A percentile compares a stretch with the other conserved stretches of the same genome.
Conservation (phyloP, 2,797 vertebrate species). For the Hydrolagus colliei region DNA sequence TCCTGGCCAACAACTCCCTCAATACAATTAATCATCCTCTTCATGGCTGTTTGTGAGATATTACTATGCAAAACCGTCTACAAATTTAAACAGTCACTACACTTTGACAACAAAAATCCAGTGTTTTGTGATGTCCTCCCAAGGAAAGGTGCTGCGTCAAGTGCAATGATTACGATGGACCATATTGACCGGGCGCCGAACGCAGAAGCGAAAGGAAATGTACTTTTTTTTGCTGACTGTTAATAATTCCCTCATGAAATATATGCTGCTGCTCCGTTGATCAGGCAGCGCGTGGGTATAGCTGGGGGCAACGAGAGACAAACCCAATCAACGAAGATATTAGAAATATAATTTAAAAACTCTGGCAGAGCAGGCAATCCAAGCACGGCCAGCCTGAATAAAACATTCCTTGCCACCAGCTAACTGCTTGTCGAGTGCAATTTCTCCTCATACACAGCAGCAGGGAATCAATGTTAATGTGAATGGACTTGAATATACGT, state of each 20-base stretch:
- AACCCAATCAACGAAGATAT: constrained; percentile 15
- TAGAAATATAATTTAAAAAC: constrained; percentile 21
- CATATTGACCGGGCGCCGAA: background rate
- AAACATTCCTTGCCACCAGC: constrained; percentile 14
- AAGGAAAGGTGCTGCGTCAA: no score
- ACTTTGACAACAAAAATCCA: no score
- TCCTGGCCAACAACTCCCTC: no score
- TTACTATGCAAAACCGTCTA: no score
- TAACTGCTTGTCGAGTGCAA: background rate
- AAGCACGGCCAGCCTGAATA: background rate
- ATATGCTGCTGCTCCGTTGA: background rate
- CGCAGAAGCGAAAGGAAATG: background rate
- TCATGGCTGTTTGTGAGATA: no score
- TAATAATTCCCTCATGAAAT: constrained; percentile 1
- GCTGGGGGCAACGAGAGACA: background rate
- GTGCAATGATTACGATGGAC: no score
- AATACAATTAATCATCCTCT: no score
- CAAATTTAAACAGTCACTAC: no score
- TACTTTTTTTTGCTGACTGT: background rate
- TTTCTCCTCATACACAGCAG: background rate
- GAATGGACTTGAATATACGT: background rate
- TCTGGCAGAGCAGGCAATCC: background rate
- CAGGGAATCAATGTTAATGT: background rate
- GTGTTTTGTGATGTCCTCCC: no score
- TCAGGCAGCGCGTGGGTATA: background rate